Evolutionary conservation across 2,888 invertebrate species (phyloP), one percentile per base, ranked within the genome.

Genomic region (Ichneumoninae sp.): DNA sequence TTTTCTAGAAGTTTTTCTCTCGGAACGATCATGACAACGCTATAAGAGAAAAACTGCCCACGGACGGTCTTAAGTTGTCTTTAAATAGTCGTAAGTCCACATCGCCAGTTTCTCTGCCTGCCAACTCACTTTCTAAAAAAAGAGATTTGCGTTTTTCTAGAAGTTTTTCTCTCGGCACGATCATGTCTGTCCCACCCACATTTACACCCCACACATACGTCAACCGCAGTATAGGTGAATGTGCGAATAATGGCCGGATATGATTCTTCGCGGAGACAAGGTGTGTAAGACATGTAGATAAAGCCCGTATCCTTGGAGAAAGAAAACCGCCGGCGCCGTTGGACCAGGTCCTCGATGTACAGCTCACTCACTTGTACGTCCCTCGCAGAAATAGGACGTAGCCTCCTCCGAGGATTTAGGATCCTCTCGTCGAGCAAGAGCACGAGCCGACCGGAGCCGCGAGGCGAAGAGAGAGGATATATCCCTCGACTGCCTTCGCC

Each of bases 401-500:
- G n/a, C 36, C 60, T 60, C 47, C 47, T 44, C 33, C 52, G 22
- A 75, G 60, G 69, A 75, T 75, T 81, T 75, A 66, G 60, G 74
- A 60, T 22, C 47, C 60, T 57, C 50, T 69, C 16, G 13, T 73
- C 40, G 57, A 30, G 66, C 73, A 6, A 57, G 68, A 81, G 52
- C 65, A 26, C 52, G 22, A 52, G 19, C 57, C 57, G 47, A 50
- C 74, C 22, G n/a, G 36, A 19, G 44, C 30, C 8, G 40, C 30
- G 30, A 66, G 66, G n/a, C 44, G 44, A 68, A 57, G 19, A 47
- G 36, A 74, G 52, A 33, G 66, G 68, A 80, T 54, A 73, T 77
- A 50, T 76, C 36, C 50, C 65, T 33, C n/a, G 50, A 44, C 50
- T 71, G 60, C 54, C 66, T 52, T 66, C 65, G 54, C 52, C 47